Percentiles rank a stretch among this genome's conserved stretches.
Conservation (phyloP, 2,113 vertebrate genomes). For the Nannospalax galili region DNA sequence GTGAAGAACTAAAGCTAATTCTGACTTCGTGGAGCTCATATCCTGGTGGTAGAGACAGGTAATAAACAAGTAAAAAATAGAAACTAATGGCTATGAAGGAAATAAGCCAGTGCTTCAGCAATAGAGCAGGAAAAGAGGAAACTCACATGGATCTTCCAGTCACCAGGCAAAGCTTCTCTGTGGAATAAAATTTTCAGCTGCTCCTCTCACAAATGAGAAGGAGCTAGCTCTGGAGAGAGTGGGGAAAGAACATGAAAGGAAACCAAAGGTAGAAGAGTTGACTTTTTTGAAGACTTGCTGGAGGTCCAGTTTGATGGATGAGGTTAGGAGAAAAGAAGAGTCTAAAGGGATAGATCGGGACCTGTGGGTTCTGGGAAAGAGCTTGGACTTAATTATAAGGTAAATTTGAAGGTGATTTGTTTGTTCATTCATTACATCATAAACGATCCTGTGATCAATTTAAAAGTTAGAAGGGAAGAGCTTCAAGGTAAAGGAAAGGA, state of each 20-base stretch:
- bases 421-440: neutral
- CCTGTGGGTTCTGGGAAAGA: neutral
- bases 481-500: neutral
- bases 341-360: neutral
- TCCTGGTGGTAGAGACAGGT: neutral
- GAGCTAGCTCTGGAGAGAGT: neutral
- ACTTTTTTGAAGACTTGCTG: neutral
- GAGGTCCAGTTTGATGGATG: neutral
- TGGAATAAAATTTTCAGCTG: neutral
- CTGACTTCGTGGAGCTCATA: neutral
- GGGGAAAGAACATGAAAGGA: neutral
- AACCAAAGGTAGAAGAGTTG: neutral
- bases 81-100: neutral
- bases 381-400: neutral
- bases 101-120: neutral
- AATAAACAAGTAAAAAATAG: neutral
- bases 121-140: neutral
- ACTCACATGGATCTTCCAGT: rapidly evolving
- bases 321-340: neutral
- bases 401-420: neutral
- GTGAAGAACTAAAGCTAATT: neutral
- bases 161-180: neutral
- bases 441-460: neutral
- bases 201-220: neutral
- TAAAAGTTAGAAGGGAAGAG: neutral